These are phyloP conservation scores for Alosa sapidissima DNA, from an alignment of 2,797 vertebrate species.

Conservation along the genomic window DNA sequence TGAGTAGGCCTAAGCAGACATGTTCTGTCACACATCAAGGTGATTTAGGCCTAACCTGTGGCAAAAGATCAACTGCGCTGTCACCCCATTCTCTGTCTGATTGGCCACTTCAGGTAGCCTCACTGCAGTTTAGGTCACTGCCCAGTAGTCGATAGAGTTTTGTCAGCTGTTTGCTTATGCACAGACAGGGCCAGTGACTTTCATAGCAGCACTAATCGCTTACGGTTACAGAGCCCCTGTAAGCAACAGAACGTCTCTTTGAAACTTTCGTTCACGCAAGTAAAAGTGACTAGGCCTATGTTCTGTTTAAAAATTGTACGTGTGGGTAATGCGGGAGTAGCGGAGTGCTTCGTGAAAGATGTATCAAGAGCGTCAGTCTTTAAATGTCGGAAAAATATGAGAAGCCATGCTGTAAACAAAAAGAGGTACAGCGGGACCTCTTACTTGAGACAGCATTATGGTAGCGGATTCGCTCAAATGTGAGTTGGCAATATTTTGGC, in stretches of 20 bases:
- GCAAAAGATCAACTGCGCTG: background rate
- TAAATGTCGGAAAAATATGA: constrained; percentile 14
- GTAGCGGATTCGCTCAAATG: constrained; percentile 6
- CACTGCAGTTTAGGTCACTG: background rate
- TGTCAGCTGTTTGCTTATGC: background rate
- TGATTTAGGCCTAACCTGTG: background rate
- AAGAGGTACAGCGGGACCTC: background rate
- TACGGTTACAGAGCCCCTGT: background rate
- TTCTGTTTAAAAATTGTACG: constrained; percentile 57
- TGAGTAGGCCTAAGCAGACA: no score
- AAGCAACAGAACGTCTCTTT: background rate
- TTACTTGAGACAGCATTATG: background rate
- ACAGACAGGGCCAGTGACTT: background rate
- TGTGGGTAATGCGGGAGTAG: constrained; percentile 34
- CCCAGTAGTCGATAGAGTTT: background rate
- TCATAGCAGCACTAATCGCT: background rate
- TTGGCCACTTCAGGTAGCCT: background rate
- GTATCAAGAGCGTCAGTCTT: constrained; percentile 34
- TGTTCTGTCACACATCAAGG: background rate
- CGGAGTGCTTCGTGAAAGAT: constrained; percentile 50
- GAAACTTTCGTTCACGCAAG: background rate
- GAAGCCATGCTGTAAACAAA: background rate
- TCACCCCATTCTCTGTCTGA: background rate
- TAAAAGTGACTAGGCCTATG: constrained; percentile 48
- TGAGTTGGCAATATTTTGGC: background rate